Evolutionary conservation across 2,888 invertebrate genomes (phyloP), one percentile per base, ranked within the genome.

Genomic region (Iphiclides podalirius): DNA sequence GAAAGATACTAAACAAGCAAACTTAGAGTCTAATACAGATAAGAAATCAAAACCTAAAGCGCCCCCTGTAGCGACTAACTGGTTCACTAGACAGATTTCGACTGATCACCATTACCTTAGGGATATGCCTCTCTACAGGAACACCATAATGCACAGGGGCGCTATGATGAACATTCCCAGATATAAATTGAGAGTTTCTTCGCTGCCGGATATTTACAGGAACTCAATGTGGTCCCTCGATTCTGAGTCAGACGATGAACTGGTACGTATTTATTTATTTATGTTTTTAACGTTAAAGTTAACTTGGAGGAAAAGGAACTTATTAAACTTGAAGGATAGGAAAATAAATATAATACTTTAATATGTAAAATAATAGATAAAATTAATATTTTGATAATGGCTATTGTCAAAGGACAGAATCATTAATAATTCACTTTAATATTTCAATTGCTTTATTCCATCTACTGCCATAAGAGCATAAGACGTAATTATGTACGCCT

Each of bases 171-270:
- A 94, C 67, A 93, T 94, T 47, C 93, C 93, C 54, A 92, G 94
- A 53, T 96, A 96, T 75, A 91, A 93, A 47, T 81, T 96, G 33
- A 89, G 94, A 52, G 95, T 96, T 1, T 95, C 94, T 1, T 97
- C 97, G 42, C 94, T 97, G 67, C 98, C 98, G 0, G 94, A 98
- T 75, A 96, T 98, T 66, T 96, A 94, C 66, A 91, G 92, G 53
- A 95, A 95, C 69, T 96, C 95, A 2, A 93, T 94, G 90, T 94
- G 94, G 65, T 94, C 95, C 0, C 85, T 96, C 42, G 72, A 72
- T 31, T 80, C 85, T 0, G 74, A 74, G 44, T 79, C 81, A 4
- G 93, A 93, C 20, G 92, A 92, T 66, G 94, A 94, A 75, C 90
- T 90, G 66, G 94, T 94, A 87, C 11, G 55, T 56, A 31, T n/a